Evolutionary conservation across 2,113 vertebrate species (phyloP).

Genomic region (Tupaia tana): DNA sequence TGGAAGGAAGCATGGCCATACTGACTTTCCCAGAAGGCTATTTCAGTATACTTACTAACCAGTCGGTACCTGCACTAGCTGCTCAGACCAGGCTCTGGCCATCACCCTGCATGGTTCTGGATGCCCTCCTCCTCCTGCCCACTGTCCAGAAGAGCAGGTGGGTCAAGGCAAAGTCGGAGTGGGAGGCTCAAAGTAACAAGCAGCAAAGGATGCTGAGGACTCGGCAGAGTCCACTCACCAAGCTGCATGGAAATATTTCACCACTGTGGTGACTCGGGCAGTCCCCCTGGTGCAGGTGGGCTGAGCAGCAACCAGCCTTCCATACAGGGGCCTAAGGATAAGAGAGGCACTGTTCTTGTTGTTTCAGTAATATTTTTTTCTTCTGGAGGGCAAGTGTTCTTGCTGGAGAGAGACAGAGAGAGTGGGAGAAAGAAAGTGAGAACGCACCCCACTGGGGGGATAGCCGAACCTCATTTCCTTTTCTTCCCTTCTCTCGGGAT

Average conservation of each 20-base stretch:
- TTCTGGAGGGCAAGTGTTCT: too few relatives aligned
- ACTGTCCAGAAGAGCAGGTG: background rate
- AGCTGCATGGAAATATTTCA: background rate
- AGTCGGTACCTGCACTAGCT: background rate
- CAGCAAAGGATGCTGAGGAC: background rate
- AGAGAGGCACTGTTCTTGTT: background rate
- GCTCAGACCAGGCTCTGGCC: background rate
- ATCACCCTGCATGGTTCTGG: too few relatives aligned
- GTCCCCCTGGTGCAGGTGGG: too few relatives aligned
- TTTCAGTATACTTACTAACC: background rate
- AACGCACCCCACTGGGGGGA: too few relatives aligned
- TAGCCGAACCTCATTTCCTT: too few relatives aligned
- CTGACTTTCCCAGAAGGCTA: background rate
- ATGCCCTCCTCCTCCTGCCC: accelerated
- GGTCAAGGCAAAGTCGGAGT: background rate
- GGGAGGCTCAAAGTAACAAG: background rate
- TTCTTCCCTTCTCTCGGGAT: too few relatives aligned
- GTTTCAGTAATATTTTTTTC: too few relatives aligned
- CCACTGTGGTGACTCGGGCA: background rate
- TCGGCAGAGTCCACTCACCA: background rate
- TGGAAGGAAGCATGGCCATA: background rate
- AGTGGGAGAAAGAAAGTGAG: too few relatives aligned
- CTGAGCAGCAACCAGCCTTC: background rate
- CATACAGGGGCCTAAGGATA: background rate
- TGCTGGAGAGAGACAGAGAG: too few relatives aligned